Evolutionary conservation across 2,113 vertebrate species (phyloP), one percentile per base, ranked within the genome.

Genomic region (Megalops atlanticus): DNA sequence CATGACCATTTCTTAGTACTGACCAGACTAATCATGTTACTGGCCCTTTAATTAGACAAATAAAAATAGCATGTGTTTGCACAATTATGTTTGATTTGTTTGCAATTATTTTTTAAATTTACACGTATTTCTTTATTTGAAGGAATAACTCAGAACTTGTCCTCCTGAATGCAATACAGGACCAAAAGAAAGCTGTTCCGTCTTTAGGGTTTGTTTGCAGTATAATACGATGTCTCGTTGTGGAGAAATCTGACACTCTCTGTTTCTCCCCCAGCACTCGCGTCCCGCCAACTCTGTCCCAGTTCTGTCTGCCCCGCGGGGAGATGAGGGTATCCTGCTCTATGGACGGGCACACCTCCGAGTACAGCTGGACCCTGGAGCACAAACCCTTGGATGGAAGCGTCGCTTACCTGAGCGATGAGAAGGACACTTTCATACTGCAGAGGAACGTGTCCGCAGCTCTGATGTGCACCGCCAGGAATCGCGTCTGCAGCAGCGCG

Each of bases 381-480:
- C 6, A 64, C n/a, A 3, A 24, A 8, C 54, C 54, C 0, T n/a
- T 64, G 54, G 54, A 64, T 27, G n/a, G 54, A 11, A 1, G 36
- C 58, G 52, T 85, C 18, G 76, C 87, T 33, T 31, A 69, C 52
- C 78, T 76, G 58, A 81, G 83, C 81, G 58, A 71, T 39, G 27
- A 24, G 1, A 52, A 74, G 45, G 47, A 82, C 41, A 76, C 0
- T 40, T 82, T 91, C 85, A 87, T 8, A 77, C 79, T 93, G 89
- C 87, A 38, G 73, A 80, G 49, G 70, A 0, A 82, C 1, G 0
- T 83, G 35, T 80, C 81, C 35, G 92, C 90, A 83, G 0, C 0
- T 27, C 83, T 93, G 79, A 15, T n/a, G 21, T 92, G 91, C 36
- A 77, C 75, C 0, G 89, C 85, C 76, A 58, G 0, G 0, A 93